Conservation (phyloP, 2,888 invertebrate genomes). For the Encarsia formosa region DNA sequence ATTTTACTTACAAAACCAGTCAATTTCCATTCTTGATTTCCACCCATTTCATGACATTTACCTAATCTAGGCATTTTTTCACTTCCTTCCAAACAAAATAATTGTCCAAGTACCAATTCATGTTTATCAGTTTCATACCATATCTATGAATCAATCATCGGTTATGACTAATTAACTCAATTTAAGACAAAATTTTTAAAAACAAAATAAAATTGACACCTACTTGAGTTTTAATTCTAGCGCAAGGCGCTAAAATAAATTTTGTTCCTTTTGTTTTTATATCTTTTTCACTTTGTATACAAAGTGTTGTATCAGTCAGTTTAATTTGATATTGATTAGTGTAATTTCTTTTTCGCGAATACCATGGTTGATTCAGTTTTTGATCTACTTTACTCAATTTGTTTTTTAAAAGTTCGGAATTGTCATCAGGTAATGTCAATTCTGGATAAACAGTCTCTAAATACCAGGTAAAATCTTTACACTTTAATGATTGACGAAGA, state of each 20-base stretch:
- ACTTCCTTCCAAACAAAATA: slow-evolving; percentile 78
- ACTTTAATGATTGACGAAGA: slow-evolving; percentile 70
- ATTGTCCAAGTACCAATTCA: slow-evolving; percentile 78
- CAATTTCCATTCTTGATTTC: slow-evolving; percentile 89
- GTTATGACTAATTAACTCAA: background rate
- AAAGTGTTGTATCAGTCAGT: slow-evolving; percentile 68
- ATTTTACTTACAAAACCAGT: slow-evolving; percentile 60
- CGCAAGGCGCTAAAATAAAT: slow-evolving; percentile 68
- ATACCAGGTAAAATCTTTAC: slow-evolving; percentile 85
- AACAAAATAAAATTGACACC: slow-evolving; percentile 3
- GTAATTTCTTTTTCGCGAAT: slow-evolving; percentile 74
- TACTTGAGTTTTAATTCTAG: slow-evolving; percentile 69
- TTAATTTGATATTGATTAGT: slow-evolving; percentile 70
- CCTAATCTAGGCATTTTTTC: slow-evolving; percentile 67
- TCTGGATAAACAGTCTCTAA: slow-evolving; percentile 81
- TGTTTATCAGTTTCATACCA: slow-evolving; percentile 82
- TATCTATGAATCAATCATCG: slow-evolving; percentile 53
- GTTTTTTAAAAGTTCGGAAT: slow-evolving; percentile 55
- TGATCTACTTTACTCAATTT: slow-evolving; percentile 62
- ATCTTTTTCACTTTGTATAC: slow-evolving; percentile 74
- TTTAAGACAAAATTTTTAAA: background rate
- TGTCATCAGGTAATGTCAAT: slow-evolving; percentile 63
- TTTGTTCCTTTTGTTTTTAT: slow-evolving; percentile 69
- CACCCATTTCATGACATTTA: slow-evolving; percentile 91
- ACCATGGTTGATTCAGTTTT: slow-evolving; percentile 76